Evolutionary conservation across 2,797 vertebrate species (phyloP).

Genomic region (Nyctalus aviator): DNA sequence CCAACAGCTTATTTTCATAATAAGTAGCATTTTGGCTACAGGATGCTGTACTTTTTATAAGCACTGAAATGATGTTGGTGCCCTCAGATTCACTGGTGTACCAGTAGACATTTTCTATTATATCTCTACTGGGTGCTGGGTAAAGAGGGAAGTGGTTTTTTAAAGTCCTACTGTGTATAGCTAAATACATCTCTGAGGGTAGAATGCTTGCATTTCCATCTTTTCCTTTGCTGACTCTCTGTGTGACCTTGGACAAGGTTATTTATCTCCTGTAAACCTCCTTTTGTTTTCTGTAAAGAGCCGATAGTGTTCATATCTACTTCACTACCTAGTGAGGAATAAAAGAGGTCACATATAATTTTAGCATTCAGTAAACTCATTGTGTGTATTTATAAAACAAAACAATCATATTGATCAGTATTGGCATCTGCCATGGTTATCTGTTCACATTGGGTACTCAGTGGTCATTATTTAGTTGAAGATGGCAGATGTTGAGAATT

Average conservation of each 20-base stretch:
- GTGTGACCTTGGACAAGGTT: constrained; percentile 54
- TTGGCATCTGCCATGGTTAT: not conserved
- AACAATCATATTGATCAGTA: not conserved
- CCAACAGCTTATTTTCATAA: constrained; percentile 58
- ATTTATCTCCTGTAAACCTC: not conserved
- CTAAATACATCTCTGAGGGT: not conserved
- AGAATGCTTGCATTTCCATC: constrained; percentile 26
- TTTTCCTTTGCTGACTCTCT: not conserved
- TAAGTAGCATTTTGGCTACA: not conserved
- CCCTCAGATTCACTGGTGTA: not conserved
- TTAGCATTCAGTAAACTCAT: not conserved
- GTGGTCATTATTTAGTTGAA: not conserved
- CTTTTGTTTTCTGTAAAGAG: constrained; percentile 19
- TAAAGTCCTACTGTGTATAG: not conserved
- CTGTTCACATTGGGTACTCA: not conserved
- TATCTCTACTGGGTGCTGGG: not conserved
- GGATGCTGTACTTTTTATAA: constrained; percentile 37
- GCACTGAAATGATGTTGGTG: not conserved
- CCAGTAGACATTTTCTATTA: not conserved
- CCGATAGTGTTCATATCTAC: not conserved
- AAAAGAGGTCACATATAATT: not conserved
- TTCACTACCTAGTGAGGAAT: not conserved
- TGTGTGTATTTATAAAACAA: not conserved
- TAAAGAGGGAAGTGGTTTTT: constrained; percentile 19
- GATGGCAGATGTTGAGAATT: not conserved